Conservation (phyloP, 2,888 invertebrate genomes). For the Drosophila mayaguana region DNA sequence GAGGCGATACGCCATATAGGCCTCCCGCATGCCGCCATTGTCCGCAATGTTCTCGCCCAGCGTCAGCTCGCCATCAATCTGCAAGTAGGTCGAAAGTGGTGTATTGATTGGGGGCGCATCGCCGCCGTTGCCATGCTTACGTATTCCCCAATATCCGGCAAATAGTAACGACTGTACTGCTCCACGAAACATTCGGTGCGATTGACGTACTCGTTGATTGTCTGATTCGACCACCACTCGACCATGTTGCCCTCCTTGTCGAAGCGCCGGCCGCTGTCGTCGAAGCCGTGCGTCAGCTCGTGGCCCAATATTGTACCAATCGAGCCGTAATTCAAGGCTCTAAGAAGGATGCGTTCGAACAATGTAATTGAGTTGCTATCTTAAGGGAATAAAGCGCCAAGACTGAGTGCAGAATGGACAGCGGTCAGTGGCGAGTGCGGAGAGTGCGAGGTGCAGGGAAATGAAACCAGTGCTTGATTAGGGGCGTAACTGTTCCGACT, state of each 20-base stretch:
- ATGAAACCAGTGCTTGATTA: slow-evolving; percentile 21
- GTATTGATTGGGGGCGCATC: not conserved
- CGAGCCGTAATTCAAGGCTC: slow-evolving; percentile 93
- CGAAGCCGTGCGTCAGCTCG: slow-evolving; percentile 88
- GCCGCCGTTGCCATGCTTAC: slow-evolving; percentile 85
- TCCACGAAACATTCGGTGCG: slow-evolving; percentile 93
- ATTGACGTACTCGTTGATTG: slow-evolving; percentile 90
- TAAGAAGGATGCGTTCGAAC: slow-evolving; percentile 80
- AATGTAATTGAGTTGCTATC: slow-evolving; percentile 49
- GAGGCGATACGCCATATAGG: slow-evolving; percentile 88
- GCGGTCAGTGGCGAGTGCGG: slow-evolving; percentile 12
- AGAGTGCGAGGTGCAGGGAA: slow-evolving; percentile 33
- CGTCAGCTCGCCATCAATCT: slow-evolving; percentile 91
- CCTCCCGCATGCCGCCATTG: slow-evolving; percentile 92
- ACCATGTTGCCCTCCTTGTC: slow-evolving; percentile 93
- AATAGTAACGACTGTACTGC: slow-evolving; percentile 90
- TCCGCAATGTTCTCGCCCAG: slow-evolving; percentile 94
- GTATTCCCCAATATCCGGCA: slow-evolving; percentile 88
- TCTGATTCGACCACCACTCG: slow-evolving; percentile 95
- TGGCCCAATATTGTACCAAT: slow-evolving; percentile 92
- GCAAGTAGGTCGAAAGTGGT: slow-evolving; percentile 43
- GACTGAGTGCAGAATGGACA: slow-evolving; percentile 28
- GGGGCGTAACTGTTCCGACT: slow-evolving; percentile 84
- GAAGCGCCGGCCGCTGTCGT: slow-evolving; percentile 89
- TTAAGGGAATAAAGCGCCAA: slow-evolving; percentile 40